A percentile compares a stretch with the other conserved stretches of the same genome.
Conservation (phyloP, 2,113 vertebrate genomes). For the Syngnathus scovelli region DNA sequence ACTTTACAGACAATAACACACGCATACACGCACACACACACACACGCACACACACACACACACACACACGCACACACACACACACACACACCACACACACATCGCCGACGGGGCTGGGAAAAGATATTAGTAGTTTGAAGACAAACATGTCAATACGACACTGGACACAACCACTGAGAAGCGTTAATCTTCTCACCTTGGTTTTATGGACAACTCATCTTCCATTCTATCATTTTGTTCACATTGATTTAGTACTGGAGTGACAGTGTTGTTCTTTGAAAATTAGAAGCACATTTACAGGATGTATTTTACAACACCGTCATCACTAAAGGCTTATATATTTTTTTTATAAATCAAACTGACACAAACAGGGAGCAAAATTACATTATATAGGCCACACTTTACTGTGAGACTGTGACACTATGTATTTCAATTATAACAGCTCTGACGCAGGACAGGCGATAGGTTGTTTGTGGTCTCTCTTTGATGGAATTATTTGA, state of each 20-base stretch:
- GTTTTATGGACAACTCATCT: constrained; percentile 8
- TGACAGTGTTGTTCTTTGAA: neutral
- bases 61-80: too few species aligned
- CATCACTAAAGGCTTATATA: neutral
- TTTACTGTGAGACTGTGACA: neutral
- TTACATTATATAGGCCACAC: neutral
- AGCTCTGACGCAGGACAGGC: neutral
- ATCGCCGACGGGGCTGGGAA: neutral
- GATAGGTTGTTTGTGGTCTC: neutral
- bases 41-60: neutral
- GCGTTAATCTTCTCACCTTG: neutral
- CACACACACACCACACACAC: neutral
- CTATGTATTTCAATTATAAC: neutral
- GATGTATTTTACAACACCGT: neutral
- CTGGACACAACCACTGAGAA: constrained; percentile 1
- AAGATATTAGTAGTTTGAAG: neutral
- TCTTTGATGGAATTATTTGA: neutral
- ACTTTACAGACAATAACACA: constrained; percentile 59
- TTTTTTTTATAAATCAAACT: neutral
- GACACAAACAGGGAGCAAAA: neutral
- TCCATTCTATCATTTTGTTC: neutral
- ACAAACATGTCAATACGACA: constrained; percentile 58
- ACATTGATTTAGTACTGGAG: neutral
- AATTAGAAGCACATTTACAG: neutral
- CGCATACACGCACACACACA: neutral